phyloP scores from a whole-genome alignment of 2,797 vertebrate species.

The Malurus splendens region DNA sequence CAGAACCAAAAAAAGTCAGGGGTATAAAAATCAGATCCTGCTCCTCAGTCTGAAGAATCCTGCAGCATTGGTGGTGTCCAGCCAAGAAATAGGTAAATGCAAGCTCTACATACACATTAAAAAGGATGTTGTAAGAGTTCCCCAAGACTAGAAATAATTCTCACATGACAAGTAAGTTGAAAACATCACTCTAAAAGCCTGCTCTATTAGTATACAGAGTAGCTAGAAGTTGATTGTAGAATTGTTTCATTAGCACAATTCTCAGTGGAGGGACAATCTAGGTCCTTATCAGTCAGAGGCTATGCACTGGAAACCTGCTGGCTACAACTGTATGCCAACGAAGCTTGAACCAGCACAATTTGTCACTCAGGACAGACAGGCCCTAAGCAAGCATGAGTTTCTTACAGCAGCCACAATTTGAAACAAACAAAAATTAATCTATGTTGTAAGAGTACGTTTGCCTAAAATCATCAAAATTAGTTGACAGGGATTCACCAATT shows the following conservation, averaged over 20 bases:
- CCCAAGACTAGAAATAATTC: conserved; percentile 3
- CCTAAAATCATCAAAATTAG: not conserved
- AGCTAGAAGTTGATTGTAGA: not conserved
- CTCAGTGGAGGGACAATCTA: not conserved
- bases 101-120: conserved; percentile 1
- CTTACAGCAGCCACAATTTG: conserved; percentile 15
- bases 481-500: not conserved
- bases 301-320: not conserved
- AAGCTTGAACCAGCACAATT: not conserved
- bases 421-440: conserved; percentile 13
- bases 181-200: not conserved
- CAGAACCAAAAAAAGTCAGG: conserved; percentile 19
- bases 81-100: conserved; percentile 22
- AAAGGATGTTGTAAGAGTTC: conserved; percentile 16
- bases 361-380: not conserved
- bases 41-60: conserved; percentile 24
- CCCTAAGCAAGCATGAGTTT: conserved; percentile 23
- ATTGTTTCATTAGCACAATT: conserved; percentile 30
- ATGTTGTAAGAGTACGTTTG: not conserved
- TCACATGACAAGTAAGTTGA: not conserved
- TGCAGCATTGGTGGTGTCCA: conserved; percentile 3
- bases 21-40: conserved; percentile 30
- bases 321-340: conserved; percentile 26
- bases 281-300: not conserved
- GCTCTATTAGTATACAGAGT: not conserved